Conservation (phyloP, 1,140 invertebrate genomes). For the Bombus confusus region DNA sequence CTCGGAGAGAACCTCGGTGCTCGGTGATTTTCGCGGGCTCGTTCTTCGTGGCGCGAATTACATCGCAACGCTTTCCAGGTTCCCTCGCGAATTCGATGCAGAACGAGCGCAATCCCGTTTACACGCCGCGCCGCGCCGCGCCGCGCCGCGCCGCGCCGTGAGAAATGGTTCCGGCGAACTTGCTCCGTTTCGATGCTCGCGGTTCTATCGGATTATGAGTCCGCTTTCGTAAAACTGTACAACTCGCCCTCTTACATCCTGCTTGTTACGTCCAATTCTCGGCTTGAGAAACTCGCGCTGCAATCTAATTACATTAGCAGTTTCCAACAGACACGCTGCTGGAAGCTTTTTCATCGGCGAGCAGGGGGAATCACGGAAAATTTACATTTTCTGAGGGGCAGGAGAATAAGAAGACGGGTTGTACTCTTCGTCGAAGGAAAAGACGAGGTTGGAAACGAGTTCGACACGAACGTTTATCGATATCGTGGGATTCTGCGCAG, state of each 20-base stretch:
- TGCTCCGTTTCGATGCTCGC: background rate
- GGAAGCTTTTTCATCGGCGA: background rate
- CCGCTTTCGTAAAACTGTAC: background rate
- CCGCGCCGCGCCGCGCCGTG: background rate
- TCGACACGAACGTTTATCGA: background rate
- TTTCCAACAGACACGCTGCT: background rate
- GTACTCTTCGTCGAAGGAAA: background rate
- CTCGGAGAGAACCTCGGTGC: background rate
- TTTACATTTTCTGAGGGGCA: background rate
- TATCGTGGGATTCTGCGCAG: too few relatives aligned
- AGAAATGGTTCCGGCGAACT: background rate
- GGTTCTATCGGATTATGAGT: background rate
- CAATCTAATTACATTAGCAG: slow-evolving; percentile 7
- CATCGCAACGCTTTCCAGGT: slow-evolving; percentile 2
- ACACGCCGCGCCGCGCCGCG: background rate
- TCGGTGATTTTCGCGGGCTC: background rate
- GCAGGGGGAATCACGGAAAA: background rate
- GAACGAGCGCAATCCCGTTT: slow-evolving; percentile 4
- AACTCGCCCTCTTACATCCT: background rate
- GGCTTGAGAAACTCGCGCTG: background rate
- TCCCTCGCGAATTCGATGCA: slow-evolving; percentile 13
- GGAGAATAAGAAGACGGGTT: background rate
- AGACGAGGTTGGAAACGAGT: background rate
- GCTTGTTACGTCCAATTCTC: background rate
- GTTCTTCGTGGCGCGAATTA: background rate